Conservation (phyloP, 2,113 vertebrate genomes). For the Marcusenius ussheri region DNA sequence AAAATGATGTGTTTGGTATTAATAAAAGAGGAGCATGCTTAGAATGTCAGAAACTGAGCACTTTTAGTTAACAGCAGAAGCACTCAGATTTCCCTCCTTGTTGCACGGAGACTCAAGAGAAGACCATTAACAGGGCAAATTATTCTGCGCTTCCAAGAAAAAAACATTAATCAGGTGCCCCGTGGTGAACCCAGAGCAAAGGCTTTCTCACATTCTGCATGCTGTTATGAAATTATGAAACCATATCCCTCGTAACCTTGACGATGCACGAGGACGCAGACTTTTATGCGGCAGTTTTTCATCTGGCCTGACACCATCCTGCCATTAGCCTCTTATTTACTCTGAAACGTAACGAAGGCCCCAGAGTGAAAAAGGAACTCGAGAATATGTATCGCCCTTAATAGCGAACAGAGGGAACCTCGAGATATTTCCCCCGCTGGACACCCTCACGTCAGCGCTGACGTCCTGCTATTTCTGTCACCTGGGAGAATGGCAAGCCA, state of each 20-base stretch:
- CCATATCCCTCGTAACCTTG: conserved; percentile 11
- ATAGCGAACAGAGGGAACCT: not conserved
- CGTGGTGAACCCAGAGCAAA: conserved; percentile 4
- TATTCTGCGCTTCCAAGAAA: conserved; percentile 16
- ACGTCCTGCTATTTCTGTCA: too few species aligned
- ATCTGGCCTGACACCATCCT: not conserved
- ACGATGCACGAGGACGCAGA: conserved; percentile 7
- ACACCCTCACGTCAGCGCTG: not conserved
- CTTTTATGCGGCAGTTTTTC: conserved; percentile 4
- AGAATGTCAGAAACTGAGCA: not conserved
- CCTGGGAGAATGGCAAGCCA: not conserved
- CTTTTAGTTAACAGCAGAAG: conserved; percentile 7
- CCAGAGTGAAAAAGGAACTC: not conserved
- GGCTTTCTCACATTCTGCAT: conserved; percentile 12
- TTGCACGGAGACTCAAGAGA: conserved; percentile 11
- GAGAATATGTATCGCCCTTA: not conserved
- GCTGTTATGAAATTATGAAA: conserved; percentile 17
- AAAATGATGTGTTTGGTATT: conserved; percentile 16
- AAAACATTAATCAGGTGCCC: conserved; percentile 9
- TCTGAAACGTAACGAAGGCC: not conserved
- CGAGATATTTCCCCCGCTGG: not conserved
- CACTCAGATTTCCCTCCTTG: conserved; percentile 11
- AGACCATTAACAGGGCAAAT: conserved; percentile 3
- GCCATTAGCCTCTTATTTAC: conserved; percentile 11
- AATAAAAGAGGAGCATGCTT: conserved; percentile 1